Evolutionary conservation across 1,140 invertebrate species (phyloP).

Genomic region (Aphelenchoides fujianensis): DNA sequence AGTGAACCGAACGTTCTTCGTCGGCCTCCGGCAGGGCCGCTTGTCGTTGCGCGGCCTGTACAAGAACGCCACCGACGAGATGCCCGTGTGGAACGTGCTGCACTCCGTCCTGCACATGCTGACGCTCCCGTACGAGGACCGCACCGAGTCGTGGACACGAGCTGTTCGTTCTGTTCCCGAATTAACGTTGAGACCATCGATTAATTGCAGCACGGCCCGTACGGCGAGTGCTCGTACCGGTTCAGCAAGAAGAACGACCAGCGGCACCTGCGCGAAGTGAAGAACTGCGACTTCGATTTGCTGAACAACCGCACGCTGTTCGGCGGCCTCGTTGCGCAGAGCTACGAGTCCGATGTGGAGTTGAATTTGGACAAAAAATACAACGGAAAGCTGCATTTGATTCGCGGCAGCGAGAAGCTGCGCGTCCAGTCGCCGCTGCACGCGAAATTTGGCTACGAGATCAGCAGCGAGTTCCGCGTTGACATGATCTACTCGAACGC

Average conservation of each 20-base stretch:
- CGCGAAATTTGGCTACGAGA: neutral
- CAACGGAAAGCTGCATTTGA: constrained; percentile 4
- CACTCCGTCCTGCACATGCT: neutral
- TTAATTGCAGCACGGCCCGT: constrained; percentile 6
- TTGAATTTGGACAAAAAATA: constrained; percentile 3
- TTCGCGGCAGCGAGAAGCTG: neutral
- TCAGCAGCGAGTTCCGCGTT: neutral
- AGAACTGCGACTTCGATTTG: neutral
- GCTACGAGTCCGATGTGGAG: constrained; percentile 6
- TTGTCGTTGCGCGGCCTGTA: neutral
- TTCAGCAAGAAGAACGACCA: neutral
- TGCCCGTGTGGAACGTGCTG: neutral
- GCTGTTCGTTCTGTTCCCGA: neutral
- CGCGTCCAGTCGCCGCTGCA: neutral
- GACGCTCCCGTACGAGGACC: neutral
- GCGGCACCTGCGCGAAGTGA: neutral
- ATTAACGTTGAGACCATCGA: no score
- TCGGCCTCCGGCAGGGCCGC: neutral
- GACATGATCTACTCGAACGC: neutral
- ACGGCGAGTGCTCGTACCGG: neutral
- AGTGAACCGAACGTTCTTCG: constrained; percentile 7
- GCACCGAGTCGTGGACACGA: neutral
- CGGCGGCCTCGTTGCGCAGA: neutral
- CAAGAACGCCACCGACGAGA: neutral
- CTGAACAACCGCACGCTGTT: neutral